A percentile compares a stretch with the other conserved stretches of the same genome.
Evolutionary conservation across 1,140 invertebrate genomes (phyloP).

Genomic region (Pogonus chalceus): DNA sequence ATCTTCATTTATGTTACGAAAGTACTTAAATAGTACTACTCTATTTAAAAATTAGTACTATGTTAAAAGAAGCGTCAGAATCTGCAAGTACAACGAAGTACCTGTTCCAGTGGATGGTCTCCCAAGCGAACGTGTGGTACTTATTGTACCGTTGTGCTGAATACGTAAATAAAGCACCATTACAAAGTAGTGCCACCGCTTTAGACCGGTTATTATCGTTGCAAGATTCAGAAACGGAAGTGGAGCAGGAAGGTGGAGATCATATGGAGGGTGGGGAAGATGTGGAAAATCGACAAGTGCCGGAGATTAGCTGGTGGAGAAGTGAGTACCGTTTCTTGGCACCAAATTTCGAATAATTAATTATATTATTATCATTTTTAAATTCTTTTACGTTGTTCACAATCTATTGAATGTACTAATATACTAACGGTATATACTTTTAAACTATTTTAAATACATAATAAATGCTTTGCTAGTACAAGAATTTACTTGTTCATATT

Average conservation of each 20-base stretch:
- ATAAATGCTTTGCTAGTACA: too few species aligned
- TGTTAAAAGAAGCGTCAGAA: slow-evolving; percentile 27
- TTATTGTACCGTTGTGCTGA: slow-evolving; percentile 30
- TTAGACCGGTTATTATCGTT: background rate
- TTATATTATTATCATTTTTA: too few species aligned
- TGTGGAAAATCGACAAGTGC: slow-evolving; percentile 5
- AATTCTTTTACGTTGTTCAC: too few species aligned
- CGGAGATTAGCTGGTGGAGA: background rate
- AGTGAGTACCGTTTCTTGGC: background rate
- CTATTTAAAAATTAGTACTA: too few species aligned
- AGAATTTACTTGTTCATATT: too few species aligned
- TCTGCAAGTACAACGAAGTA: slow-evolving; percentile 32
- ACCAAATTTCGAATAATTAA: too few species aligned
- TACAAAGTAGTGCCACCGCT: background rate
- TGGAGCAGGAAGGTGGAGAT: background rate
- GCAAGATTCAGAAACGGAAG: background rate
- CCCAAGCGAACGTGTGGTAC: slow-evolving; percentile 36
- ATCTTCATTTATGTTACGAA: too few species aligned
- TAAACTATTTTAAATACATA: too few species aligned
- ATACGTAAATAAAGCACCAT: background rate
- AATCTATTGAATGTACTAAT: too few species aligned
- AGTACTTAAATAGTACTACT: too few species aligned
- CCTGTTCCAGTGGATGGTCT: slow-evolving; percentile 38
- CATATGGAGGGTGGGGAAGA: background rate
- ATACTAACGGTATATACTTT: too few species aligned